phyloP scores from a whole-genome alignment of 2,888 invertebrate species.

The Idaea straminata region DNA sequence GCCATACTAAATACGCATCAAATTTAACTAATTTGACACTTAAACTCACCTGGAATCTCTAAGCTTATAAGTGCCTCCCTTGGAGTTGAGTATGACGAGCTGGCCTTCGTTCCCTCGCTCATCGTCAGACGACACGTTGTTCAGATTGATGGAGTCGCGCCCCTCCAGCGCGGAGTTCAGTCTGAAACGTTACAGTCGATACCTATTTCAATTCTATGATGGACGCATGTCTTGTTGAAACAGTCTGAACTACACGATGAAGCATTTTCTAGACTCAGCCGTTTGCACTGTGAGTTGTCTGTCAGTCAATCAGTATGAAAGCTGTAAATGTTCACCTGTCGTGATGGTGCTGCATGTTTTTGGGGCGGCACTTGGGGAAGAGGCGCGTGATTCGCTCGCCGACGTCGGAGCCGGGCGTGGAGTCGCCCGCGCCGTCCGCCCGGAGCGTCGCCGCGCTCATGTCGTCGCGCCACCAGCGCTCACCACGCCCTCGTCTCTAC shows the following conservation, averaged over 20 bases:
- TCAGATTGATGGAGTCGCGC: constrained; percentile 77
- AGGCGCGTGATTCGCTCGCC: constrained; percentile 90
- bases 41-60: constrained; percentile 84
- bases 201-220: background rate
- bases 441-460: constrained; percentile 75
- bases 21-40: background rate
- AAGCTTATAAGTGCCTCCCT: constrained; percentile 84
- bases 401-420: constrained; percentile 78
- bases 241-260: background rate
- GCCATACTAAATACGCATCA: background rate
- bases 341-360: constrained; percentile 77
- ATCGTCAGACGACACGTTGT: constrained; percentile 70
- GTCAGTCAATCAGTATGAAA: background rate
- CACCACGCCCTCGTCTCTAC: constrained; percentile 68
- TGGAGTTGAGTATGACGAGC: constrained; percentile 72
- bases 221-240: background rate
- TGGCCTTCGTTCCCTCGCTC: constrained; percentile 62
- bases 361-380: constrained; percentile 92
- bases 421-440: constrained; percentile 73
- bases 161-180: constrained; percentile 72
- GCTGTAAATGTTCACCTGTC: constrained; percentile 48
- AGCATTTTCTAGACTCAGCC: too few relatives aligned
- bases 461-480: constrained; percentile 56
- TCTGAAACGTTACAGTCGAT: constrained; percentile 41
- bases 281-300: background rate